Evolutionary conservation across 2,888 invertebrate species (phyloP), one percentile per base, ranked within the genome.

Genomic region (Oscheius onirici): DNA sequence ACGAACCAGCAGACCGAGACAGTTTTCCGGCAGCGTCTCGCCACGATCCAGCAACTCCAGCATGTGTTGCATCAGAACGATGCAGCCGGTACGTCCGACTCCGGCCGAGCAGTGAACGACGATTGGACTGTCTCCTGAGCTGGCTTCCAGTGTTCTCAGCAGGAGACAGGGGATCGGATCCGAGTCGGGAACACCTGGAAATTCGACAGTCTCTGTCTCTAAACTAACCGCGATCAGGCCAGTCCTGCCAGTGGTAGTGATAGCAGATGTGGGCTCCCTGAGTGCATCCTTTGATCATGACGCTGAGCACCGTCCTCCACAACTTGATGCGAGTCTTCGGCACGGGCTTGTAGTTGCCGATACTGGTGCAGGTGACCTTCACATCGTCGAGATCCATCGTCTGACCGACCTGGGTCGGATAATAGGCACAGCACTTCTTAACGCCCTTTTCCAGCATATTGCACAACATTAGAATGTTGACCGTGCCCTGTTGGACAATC

Each of bases 151-250:
- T 46, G 20, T 5, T 46, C 5, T 46, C 5, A 20, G 20, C 13
- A 46, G 13, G n/a, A 46, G n/a, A 20, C 20, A 51, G 3, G 13
- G 34, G n/a, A 51, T 44, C 3, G 54, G 70, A 22, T 24, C 28
- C 22, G 34, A 11, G 26, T 70, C 70, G 22, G 61, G 51, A 2
- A 22, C n/a, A 8, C 41, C 52, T 3, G 63, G 70, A 10, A 70
- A 34, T 34, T n/a, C n/a, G 34, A 6, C 34, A 34, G 34, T 34
- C 34, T 34, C 34, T 34, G 34, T 34, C 34, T 34, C 34, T n/a
- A n/a, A n/a, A n/a, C n/a, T n/a, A 60, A 15, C 69, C 69, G 15
- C 69, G 52, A 34, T 69, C 61, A 1, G 69, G 69, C 69, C 69
- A 69, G 26, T 69, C 61, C 44, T 28, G 17, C 69, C 69, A 69